phyloP scores from a whole-genome alignment of 2,113 vertebrate species.

The Neogale vison region DNA sequence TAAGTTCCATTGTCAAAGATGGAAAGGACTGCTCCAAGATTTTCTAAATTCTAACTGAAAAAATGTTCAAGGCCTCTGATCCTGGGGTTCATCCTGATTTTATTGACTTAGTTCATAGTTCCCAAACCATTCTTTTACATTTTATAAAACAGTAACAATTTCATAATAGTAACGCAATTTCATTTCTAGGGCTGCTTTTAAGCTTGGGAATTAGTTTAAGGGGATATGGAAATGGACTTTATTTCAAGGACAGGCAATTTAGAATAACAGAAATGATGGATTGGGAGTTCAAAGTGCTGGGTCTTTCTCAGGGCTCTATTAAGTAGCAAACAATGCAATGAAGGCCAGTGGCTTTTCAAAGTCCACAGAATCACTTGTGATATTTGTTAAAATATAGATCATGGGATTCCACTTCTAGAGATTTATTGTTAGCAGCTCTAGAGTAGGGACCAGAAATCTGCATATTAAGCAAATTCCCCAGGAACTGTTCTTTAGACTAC shows the following conservation, averaged over 20 bases:
- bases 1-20: not conserved
- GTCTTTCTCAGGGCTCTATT: not conserved
- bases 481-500: not conserved
- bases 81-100: not conserved
- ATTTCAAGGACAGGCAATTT: not conserved
- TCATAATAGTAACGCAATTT: not conserved
- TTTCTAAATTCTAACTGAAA: not conserved
- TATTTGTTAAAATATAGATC: not conserved
- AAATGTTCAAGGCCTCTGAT: not conserved
- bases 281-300: not conserved
- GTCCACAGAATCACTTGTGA: not conserved
- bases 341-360: not conserved
- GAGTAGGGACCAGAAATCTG: not conserved
- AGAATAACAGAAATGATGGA: not conserved
- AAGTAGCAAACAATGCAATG: not conserved
- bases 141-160: not conserved
- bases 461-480: not conserved
- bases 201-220: not conserved
- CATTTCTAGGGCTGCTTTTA: not conserved
- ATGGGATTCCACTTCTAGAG: not conserved
- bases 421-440: not conserved
- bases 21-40: not conserved
- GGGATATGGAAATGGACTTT: not conserved
- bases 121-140: not conserved
- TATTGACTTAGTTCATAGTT: conserved; percentile 3